Percentiles rank a stretch among this genome's conserved stretches.
Conservation (phyloP, 2,888 invertebrate genomes). For the Lamellibrachia satsuma region DNA sequence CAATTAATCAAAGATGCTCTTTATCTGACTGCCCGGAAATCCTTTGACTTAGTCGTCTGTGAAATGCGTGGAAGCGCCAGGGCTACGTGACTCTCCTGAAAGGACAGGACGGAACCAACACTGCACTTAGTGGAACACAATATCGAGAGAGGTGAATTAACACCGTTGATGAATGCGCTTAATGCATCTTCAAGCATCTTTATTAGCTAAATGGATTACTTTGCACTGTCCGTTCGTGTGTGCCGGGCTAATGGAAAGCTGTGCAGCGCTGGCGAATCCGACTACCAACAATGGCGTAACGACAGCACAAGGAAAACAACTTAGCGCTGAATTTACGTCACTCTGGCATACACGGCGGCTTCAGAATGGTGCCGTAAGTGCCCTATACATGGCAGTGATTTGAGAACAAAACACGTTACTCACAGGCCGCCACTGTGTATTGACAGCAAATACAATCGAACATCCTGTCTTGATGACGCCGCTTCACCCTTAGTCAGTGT, state of each 20-base stretch:
- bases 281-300: neutral
- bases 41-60: neutral
- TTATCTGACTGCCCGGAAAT: neutral
- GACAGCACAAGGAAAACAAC: neutral
- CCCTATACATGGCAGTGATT: neutral
- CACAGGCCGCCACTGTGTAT: neutral
- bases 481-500: neutral
- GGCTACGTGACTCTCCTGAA: neutral
- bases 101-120: neutral
- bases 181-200: slow-evolving; percentile 17
- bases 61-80: neutral
- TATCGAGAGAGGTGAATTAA: neutral
- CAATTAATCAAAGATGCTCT: slow-evolving; percentile 17
- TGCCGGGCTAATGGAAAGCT: neutral
- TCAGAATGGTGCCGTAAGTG: neutral
- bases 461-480: neutral
- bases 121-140: neutral
- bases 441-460: neutral
- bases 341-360: neutral
- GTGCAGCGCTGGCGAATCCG: neutral
- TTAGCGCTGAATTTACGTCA: neutral
- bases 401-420: neutral
- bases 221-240: neutral
- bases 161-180: slow-evolving; percentile 10
- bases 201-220: slow-evolving; percentile 17